A percentile compares a stretch with the other conserved stretches of the same genome.
Conservation (phyloP, 2,888 invertebrate species). For the Malacosoma neustria region DNA sequence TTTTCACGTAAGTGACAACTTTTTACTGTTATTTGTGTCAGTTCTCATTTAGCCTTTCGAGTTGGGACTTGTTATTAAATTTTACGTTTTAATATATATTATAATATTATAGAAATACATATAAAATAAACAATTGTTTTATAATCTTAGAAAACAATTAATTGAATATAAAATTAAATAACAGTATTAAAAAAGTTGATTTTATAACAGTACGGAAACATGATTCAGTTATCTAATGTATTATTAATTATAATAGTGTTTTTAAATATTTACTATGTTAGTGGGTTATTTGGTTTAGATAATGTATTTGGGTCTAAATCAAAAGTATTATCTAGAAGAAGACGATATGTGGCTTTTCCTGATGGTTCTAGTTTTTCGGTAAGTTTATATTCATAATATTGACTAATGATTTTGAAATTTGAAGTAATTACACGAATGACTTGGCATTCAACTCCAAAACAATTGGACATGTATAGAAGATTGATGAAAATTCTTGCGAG, state of each 20-base stretch:
- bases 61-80: background rate
- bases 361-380: slow-evolving; percentile 83
- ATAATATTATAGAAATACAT: too few relatives aligned
- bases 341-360: slow-evolving; percentile 80
- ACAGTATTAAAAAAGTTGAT: too few relatives aligned
- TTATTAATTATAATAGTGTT: slow-evolving; percentile 12
- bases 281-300: slow-evolving; percentile 11
- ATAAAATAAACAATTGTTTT: too few relatives aligned
- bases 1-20: slow-evolving; percentile 2
- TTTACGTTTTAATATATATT: too few relatives aligned
- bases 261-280: slow-evolving; percentile 17
- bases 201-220: slow-evolving; percentile 11
- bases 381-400: slow-evolving; percentile 32
- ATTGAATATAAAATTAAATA: too few relatives aligned
- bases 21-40: slow-evolving; percentile 8
- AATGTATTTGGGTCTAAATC: slow-evolving; percentile 12
- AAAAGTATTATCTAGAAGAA: slow-evolving; percentile 69
- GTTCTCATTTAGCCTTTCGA: slow-evolving; percentile 2
- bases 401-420: background rate
- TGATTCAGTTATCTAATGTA: slow-evolving; percentile 14
- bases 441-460: too few relatives aligned
- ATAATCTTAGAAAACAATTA: too few relatives aligned
- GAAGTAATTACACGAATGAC: background rate
- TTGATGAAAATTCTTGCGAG: too few relatives aligned
- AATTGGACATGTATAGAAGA: too few relatives aligned